phyloP scores from a whole-genome alignment of 2,113 vertebrate genomes.

The Hemiscyllium ocellatum region DNA sequence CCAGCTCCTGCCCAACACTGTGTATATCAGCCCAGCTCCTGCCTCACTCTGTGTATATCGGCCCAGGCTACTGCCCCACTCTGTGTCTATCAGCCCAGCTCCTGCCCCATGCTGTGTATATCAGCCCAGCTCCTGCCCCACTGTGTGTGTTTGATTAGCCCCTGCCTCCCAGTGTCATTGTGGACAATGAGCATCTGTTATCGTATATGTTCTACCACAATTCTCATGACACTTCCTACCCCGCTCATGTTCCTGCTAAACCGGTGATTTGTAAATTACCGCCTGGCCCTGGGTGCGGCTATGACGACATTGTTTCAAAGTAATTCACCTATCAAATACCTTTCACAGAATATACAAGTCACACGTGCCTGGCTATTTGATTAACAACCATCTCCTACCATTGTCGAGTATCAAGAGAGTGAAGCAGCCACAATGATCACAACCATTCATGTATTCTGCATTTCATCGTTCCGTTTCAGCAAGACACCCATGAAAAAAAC shows the following conservation, averaged over 20 bases:
- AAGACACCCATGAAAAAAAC: too few relatives aligned
- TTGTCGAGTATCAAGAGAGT: background rate
- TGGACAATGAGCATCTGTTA: background rate
- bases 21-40: too few relatives aligned
- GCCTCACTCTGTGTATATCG: too few relatives aligned
- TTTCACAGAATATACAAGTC: background rate
- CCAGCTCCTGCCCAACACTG: too few relatives aligned
- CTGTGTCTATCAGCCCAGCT: too few relatives aligned
- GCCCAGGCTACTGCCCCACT: too few relatives aligned
- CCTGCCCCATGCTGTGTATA: too few relatives aligned
- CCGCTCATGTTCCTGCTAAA: background rate
- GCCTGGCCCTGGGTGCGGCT: background rate
- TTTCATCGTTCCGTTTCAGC: background rate
- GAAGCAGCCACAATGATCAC: background rate
- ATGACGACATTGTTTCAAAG: too few relatives aligned
- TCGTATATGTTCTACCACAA: background rate
- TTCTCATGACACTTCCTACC: background rate
- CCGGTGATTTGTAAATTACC: background rate
- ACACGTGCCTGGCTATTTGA: background rate
- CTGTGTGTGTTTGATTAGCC: too few relatives aligned
- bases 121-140: too few relatives aligned
- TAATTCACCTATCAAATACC: background rate
- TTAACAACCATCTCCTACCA: background rate
- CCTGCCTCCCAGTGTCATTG: background rate
- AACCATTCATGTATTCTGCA: background rate